Base-by-base conservation (phyloP, 2,888 invertebrate species). In the Crematogaster levior region DNA sequence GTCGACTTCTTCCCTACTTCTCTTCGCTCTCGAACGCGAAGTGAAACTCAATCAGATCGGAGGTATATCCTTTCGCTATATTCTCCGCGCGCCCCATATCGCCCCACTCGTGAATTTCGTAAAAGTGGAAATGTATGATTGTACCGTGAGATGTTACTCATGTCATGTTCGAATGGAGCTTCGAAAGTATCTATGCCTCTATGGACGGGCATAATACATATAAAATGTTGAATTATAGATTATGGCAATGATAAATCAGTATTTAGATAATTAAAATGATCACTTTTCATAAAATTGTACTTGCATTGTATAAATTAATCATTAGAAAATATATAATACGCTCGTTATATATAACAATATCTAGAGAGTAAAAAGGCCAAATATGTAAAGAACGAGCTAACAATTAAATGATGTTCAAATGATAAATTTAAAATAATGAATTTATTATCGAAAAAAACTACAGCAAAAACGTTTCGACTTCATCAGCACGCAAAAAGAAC, bases 31-130 rank as follows among this genome's bases (percentile, higher is more conserved):
- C 61, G 70, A 77, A 84, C 73, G 65, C 58, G 61, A 83, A 81
- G 81, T 77, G 79, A 81, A 60, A 75, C 68, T 77, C 83, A 84
- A 88, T 85, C 88, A 73, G 65, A 83, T 83, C 77, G 82, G n/a
- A n/a, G 77, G 66, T 79, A 70, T 70, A 61, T 83, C 63, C 77
- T 83, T 66, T 80, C 34, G 18, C 24, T 60, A 21, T 68, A 56
- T 51, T 83, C 58, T 30, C 60, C 24, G 58, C 37, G 30, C 12
- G 34, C 18, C 40, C n/a, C 68, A 48, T 79, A 81, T 75, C 81
- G 51, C 30, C 51, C 53, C 75, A 40, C 65, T 79, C 34, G 68
- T 56, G 68, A 79, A 46, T 68, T 56, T 79, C 43, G 43, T 43
- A 18, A 66, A 68, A 56, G 65, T 65, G 40, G 65, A 75, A 65